These are phyloP conservation scores for Axea sp. DNA, from an alignment of 2,888 invertebrate species.

Conservation along the genomic window DNA sequence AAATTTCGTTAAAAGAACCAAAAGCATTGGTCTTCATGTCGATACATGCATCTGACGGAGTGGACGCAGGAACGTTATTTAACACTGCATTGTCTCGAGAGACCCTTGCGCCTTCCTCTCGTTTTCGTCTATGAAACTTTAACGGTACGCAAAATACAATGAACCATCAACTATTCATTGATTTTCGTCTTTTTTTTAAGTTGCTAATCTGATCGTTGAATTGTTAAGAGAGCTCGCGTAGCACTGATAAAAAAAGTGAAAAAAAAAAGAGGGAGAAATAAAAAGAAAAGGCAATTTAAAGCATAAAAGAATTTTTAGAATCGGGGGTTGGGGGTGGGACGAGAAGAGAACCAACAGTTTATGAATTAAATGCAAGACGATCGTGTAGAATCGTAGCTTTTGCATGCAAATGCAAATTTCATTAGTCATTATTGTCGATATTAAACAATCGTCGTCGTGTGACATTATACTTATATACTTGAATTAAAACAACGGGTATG, in stretches of 20 bases:
- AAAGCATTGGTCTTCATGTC: no score
- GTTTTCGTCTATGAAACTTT: background rate
- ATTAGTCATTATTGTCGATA: slow-evolving; percentile 63
- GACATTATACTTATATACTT: slow-evolving; percentile 57
- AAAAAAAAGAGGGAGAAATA: no score
- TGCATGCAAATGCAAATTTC: slow-evolving; percentile 69
- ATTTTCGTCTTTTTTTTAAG: slow-evolving; percentile 4
- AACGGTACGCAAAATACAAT: background rate
- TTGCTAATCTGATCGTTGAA: slow-evolving; percentile 2
- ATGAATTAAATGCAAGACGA: slow-evolving; percentile 66
- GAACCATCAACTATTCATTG: no score
- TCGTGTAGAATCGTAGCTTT: slow-evolving; percentile 70
- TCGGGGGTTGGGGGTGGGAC: no score
- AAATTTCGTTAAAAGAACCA: no score
- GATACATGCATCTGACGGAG: background rate
- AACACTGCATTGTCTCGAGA: no score
- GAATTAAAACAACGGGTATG: slow-evolving; percentile 46
- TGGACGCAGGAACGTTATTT: no score
- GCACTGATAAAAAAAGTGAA: slow-evolving; percentile 52
- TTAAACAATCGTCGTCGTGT: slow-evolving; percentile 59
- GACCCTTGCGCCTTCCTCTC: background rate
- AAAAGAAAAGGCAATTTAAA: no score
- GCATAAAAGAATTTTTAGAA: no score
- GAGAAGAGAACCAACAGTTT: no score
- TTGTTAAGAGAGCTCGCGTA: slow-evolving; percentile 50